A percentile compares a stretch with the other conserved stretches of the same genome.
Conservation (phyloP, 2,888 invertebrate genomes). For the Aleiodes testaceus region DNA sequence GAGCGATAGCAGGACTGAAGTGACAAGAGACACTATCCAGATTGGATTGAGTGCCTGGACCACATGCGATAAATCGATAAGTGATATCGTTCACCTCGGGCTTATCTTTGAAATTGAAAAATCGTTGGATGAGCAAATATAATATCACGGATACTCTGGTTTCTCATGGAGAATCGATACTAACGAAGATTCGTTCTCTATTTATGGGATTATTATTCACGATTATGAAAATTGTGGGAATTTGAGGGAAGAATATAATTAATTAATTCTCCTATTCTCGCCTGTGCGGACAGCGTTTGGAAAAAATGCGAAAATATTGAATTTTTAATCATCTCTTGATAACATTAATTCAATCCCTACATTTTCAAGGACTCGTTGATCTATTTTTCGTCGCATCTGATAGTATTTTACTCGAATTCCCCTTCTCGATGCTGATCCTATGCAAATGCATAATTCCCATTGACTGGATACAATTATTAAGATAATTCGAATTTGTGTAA, state of each 20-base stretch:
- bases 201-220: too few species aligned
- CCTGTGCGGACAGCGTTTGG: constrained; percentile 28
- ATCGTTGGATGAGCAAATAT: too few species aligned
- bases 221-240: too few species aligned
- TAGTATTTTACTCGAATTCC: background rate
- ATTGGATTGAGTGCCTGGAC: constrained; percentile 5
- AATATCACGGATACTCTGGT: too few species aligned
- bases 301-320: background rate
- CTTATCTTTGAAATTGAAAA: background rate
- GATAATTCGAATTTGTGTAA: constrained; percentile 8
- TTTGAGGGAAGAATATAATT: too few species aligned
- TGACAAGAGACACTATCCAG: constrained; percentile 17
- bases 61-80: constrained; percentile 15
- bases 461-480: background rate
- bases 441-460: background rate
- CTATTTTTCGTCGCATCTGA: constrained; percentile 2
- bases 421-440: background rate
- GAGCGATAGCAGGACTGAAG: constrained; percentile 1
- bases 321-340: background rate
- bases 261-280: background rate
- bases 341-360: background rate
- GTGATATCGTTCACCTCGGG: background rate
- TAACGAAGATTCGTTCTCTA: too few species aligned
- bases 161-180: too few species aligned
- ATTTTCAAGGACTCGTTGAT: constrained; percentile 2